These are phyloP conservation scores for Platorchestia sp. DNA, from an alignment of 1,140 invertebrate species.

Conservation along the genomic window DNA sequence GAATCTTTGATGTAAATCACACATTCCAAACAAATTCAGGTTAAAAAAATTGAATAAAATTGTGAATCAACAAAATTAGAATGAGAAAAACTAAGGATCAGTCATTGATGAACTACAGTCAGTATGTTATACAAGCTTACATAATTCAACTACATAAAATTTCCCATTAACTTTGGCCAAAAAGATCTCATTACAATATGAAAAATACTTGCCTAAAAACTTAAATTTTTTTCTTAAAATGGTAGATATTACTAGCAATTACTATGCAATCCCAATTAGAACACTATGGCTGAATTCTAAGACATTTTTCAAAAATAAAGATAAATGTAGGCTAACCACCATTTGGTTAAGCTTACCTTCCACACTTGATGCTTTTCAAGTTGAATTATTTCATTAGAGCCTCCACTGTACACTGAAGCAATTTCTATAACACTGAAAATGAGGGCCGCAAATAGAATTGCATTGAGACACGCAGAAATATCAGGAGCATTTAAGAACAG, in stretches of 20 bases:
- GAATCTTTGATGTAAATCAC: too few relatives aligned
- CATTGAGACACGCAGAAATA: conserved; percentile 1
- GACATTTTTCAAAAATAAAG: not conserved
- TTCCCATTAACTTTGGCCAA: too few relatives aligned
- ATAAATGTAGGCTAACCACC: not conserved
- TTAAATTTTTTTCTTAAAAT: too few relatives aligned
- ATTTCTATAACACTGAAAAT: not conserved
- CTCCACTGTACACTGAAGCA: not conserved
- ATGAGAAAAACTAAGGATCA: too few relatives aligned
- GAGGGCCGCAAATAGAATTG: not conserved
- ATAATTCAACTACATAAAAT: too few relatives aligned
- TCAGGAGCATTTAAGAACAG: not conserved
- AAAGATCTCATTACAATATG: too few relatives aligned
- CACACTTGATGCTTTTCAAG: not conserved
- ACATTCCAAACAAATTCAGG: not conserved
- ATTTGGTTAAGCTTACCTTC: not conserved
- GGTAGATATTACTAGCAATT: not conserved
- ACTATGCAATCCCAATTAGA: not conserved
- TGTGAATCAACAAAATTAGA: too few relatives aligned
- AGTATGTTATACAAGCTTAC: too few relatives aligned
- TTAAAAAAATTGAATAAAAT: too few relatives aligned
- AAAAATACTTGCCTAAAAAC: too few relatives aligned
- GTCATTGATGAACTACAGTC: too few relatives aligned
- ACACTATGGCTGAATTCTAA: not conserved
- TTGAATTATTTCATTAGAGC: conserved; percentile 27